Conservation (phyloP, 2,888 invertebrate species). For the Sarcophaga rosellei region DNA sequence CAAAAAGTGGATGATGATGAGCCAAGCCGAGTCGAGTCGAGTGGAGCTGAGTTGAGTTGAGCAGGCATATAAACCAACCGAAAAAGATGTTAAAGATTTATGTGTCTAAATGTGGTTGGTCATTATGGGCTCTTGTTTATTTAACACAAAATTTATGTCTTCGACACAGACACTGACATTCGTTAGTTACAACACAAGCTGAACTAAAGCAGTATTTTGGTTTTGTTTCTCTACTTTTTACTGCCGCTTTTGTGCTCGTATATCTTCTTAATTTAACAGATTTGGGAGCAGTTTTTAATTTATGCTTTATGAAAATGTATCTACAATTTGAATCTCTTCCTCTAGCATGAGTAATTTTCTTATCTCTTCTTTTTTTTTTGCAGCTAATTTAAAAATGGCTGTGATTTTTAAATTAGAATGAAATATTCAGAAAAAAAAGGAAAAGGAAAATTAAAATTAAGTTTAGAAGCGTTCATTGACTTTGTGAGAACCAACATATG, state of each 20-base stretch:
- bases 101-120: slow-evolving; percentile 69
- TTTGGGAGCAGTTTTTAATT: slow-evolving; percentile 52
- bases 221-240: not conserved
- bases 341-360: too few relatives aligned
- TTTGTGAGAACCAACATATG: not conserved
- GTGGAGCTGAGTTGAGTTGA: not conserved
- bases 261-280: slow-evolving; percentile 52
- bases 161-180: slow-evolving; percentile 44
- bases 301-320: slow-evolving; percentile 44
- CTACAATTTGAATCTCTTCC: slow-evolving; percentile 8
- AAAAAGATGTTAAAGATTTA: slow-evolving; percentile 63
- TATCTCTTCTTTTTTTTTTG: not conserved
- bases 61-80: slow-evolving; percentile 43
- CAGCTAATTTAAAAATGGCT: slow-evolving; percentile 50
- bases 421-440: not conserved
- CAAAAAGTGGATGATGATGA: not conserved
- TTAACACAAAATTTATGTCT: slow-evolving; percentile 64
- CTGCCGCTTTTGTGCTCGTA: not conserved
- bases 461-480: slow-evolving; percentile 16
- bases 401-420: slow-evolving; percentile 37
- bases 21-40: too few relatives aligned
- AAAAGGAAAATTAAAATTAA: not conserved
- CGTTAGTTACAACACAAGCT: not conserved
- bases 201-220: slow-evolving; percentile 2
- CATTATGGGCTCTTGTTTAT: slow-evolving; percentile 66